Conservation (phyloP, 2,888 invertebrate genomes). For the Eupithecia centaureata region DNA sequence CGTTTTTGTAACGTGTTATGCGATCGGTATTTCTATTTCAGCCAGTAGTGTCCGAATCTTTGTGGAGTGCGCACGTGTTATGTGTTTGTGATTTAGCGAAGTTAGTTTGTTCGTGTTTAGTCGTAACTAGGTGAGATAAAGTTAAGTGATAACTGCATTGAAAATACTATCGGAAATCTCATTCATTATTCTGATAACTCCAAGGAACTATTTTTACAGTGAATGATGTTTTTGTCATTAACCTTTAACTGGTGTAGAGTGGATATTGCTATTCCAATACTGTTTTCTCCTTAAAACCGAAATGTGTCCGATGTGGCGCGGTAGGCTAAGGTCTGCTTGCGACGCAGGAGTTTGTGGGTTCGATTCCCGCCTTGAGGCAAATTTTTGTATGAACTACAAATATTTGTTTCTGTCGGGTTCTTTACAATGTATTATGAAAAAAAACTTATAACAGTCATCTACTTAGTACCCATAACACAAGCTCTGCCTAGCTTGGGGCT, state of each 20-base stretch:
- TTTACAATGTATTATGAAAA: too few relatives aligned
- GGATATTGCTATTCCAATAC: neutral
- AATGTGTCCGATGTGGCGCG: too few relatives aligned
- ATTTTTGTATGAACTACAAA: too few relatives aligned
- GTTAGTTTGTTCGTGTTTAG: conserved; percentile 1
- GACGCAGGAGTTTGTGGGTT: too few relatives aligned
- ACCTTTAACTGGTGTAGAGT: neutral
- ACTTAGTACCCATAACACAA: too few relatives aligned
- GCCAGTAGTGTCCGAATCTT: conserved; percentile 39
- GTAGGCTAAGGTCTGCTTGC: too few relatives aligned
- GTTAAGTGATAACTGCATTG: neutral
- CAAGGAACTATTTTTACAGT: neutral
- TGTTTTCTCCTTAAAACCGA: too few relatives aligned
- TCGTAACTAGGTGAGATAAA: conserved; percentile 17
- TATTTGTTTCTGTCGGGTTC: too few relatives aligned
- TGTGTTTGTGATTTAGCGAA: conserved; percentile 21
- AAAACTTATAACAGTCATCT: too few relatives aligned
- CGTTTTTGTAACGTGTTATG: conserved; percentile 30
- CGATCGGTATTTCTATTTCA: conserved; percentile 15
- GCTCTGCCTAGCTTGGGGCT: too few relatives aligned
- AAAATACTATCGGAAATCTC: neutral
- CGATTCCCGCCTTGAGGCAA: too few relatives aligned
- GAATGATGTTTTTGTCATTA: neutral
- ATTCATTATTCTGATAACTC: neutral
- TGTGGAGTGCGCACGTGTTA: conserved; percentile 36